These are phyloP conservation scores for Chirona hameri DNA, from an alignment of 2,888 invertebrate genomes.

Conservation along the genomic window DNA sequence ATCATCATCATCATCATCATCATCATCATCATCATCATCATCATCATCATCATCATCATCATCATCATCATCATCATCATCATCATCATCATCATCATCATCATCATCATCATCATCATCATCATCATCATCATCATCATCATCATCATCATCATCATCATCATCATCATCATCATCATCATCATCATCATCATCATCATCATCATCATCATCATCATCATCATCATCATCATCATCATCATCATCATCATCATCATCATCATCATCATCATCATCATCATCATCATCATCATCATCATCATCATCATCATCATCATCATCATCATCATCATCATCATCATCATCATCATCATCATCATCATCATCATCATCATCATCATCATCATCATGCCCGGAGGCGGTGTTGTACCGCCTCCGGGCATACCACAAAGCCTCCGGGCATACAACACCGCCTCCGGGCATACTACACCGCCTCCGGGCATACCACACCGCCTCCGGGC, in stretches of 20 bases:
- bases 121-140: neutral
- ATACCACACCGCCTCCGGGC: too few relatives aligned
- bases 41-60: neutral
- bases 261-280: too few relatives aligned
- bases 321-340: too few relatives aligned
- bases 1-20: neutral
- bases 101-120: neutral
- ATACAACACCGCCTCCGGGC: too few relatives aligned
- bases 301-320: too few relatives aligned
- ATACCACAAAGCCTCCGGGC: too few relatives aligned
- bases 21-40: neutral
- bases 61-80: neutral
- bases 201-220: conserved; percentile 22
- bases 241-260: conserved; percentile 22
- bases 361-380: too few relatives aligned
- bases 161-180: conserved; percentile 13
- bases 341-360: too few relatives aligned
- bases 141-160: neutral
- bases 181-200: conserved; percentile 22
- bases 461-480: too few relatives aligned
- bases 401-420: too few relatives aligned
- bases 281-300: too few relatives aligned
- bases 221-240: conserved; percentile 22
- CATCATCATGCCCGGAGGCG: too few relatives aligned
- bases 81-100: neutral